Evolutionary conservation across 1,140 invertebrate species (phyloP).

Genomic region (Laupala kohalensis): DNA sequence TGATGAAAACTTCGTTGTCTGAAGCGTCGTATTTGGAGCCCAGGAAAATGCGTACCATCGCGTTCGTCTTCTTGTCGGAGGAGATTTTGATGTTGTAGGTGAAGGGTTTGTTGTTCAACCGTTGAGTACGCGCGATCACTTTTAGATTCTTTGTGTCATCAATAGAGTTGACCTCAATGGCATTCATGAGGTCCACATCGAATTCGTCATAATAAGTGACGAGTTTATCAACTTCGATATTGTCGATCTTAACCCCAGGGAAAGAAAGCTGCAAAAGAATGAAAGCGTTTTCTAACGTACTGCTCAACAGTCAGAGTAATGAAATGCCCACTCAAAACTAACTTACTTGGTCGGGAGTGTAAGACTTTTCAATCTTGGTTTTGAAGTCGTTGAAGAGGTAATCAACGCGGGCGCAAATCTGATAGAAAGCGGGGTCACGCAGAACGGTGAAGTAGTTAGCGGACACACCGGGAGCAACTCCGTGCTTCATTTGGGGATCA

Average conservation of each 20-base stretch:
- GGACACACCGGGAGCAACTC: constrained; percentile 21
- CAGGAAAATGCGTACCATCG: constrained; percentile 47
- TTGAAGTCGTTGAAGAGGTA: constrained; percentile 26
- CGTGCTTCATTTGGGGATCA: constrained; percentile 24
- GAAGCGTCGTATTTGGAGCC: constrained; percentile 51
- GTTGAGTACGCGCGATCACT: constrained; percentile 39
- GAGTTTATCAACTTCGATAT: constrained; percentile 35
- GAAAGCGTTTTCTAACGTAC: not conserved
- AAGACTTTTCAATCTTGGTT: constrained; percentile 35
- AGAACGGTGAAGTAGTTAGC: constrained; percentile 25
- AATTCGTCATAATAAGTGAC: constrained; percentile 23
- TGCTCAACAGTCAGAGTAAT: too few relatives aligned
- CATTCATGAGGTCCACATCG: constrained; percentile 20
- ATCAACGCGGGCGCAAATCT: constrained; percentile 34
- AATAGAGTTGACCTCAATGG: constrained; percentile 17
- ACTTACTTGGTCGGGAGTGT: constrained; percentile 35
- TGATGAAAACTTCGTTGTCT: constrained; percentile 31
- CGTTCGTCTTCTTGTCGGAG: constrained; percentile 37
- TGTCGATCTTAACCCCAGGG: constrained; percentile 45
- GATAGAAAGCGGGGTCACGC: constrained; percentile 28
- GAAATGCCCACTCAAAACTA: too few relatives aligned
- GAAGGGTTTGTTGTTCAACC: constrained; percentile 47
- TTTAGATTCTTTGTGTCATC: constrained; percentile 17
- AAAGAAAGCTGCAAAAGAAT: constrained; percentile 32
- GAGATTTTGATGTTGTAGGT: constrained; percentile 42